Evolutionary conservation across 2,888 invertebrate species (phyloP).

Genomic region (Eurytoma californica): DNA sequence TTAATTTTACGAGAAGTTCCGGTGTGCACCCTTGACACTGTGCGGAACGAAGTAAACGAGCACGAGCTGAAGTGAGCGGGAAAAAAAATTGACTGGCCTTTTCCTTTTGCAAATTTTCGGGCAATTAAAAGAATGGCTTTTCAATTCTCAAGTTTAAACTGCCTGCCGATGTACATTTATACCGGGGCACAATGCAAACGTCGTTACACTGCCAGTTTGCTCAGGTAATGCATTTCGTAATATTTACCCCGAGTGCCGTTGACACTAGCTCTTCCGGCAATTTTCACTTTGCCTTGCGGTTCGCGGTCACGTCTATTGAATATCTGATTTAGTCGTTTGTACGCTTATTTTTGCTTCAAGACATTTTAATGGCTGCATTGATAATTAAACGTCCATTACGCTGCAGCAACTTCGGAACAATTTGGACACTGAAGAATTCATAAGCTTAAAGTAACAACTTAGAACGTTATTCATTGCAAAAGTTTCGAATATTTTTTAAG

Average conservation of each 20-base stretch:
- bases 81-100: background rate
- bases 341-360: background rate
- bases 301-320: background rate
- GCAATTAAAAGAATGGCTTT: conserved; percentile 3
- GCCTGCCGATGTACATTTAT: background rate
- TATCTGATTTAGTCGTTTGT: background rate
- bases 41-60: background rate
- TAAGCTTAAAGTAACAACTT: background rate
- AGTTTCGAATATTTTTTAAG: background rate
- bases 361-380: background rate
- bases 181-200: conserved; percentile 54
- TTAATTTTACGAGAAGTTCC: no score
- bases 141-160: conserved; percentile 1
- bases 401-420: background rate
- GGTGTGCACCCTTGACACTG: background rate
- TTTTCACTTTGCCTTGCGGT: conserved; percentile 24
- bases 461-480: no score
- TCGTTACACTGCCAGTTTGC: conserved; percentile 61
- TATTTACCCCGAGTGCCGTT: conserved; percentile 61
- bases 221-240: conserved; percentile 64
- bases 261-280: background rate
- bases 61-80: background rate
- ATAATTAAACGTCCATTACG: background rate
- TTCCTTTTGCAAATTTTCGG: background rate
- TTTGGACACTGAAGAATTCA: background rate